Percentiles rank a stretch among this genome's conserved stretches.
Conservation (phyloP, 2,113 vertebrate genomes). For the Puma concolor region DNA sequence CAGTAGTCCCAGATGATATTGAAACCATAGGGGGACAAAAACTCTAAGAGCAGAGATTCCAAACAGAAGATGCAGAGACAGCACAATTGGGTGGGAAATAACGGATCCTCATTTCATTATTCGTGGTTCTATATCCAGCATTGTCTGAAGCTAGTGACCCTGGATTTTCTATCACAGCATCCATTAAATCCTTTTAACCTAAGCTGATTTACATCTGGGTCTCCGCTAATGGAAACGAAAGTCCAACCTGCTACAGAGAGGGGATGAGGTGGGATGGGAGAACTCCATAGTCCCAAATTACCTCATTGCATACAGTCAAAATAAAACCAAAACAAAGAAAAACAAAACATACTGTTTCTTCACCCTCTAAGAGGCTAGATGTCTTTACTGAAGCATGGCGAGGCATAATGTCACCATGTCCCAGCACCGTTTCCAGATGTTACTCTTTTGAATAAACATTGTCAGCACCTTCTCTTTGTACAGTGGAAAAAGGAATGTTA, state of each 20-base stretch:
- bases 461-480: conserved; percentile 48
- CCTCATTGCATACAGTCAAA: not conserved
- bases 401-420: not conserved
- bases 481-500: conserved; percentile 30
- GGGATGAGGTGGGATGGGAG: not conserved
- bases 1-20: not conserved
- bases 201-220: not conserved
- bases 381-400: not conserved
- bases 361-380: not conserved
- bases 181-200: not conserved
- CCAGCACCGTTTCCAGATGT: conserved; percentile 45
- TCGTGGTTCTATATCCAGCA: not conserved
- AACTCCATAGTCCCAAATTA: not conserved
- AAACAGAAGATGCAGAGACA: not conserved
- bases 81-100: not conserved
- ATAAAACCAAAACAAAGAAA: not conserved
- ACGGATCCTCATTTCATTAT: not conserved
- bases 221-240: not conserved
- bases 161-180: not conserved
- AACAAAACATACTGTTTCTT: not conserved
- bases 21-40: not conserved
- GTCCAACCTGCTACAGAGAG: not conserved
- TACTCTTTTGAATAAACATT: conserved; percentile 43
- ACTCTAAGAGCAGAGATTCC: not conserved
- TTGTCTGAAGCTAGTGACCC: not conserved